Conservation (phyloP, 2,797 vertebrate genomes). For the Catamblyrhynchus diadema region DNA sequence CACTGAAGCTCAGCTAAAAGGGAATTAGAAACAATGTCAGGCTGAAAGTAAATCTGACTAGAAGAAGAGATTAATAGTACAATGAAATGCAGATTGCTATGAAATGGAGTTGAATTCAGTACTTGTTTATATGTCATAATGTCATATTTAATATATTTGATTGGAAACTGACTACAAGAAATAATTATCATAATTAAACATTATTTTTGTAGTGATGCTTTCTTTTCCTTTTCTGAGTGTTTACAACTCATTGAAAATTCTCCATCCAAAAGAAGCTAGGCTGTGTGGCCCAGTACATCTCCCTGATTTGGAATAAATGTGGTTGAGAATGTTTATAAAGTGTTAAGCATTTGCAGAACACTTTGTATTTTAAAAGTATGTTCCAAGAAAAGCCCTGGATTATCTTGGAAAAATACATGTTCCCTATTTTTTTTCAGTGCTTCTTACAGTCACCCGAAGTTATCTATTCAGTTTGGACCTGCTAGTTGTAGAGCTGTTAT, state of each 20-base stretch:
- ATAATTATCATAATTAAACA: not conserved
- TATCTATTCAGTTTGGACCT: not conserved
- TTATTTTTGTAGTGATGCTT: not conserved
- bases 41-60: constrained; percentile 3
- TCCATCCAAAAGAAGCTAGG: not conserved
- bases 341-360: not conserved
- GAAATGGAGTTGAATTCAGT: not conserved
- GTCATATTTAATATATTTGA: not conserved
- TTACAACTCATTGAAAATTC: not conserved
- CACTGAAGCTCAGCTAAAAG: not conserved
- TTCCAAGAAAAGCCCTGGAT: not conserved
- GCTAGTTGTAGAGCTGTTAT: not conserved
- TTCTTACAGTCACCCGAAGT: not conserved
- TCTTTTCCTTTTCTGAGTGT: not conserved
- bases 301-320: not conserved
- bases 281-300: not conserved
- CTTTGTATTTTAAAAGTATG: not conserved
- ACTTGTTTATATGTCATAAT: not conserved
- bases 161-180: not conserved
- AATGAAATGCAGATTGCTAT: not conserved
- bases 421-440: not conserved
- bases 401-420: not conserved
- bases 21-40: constrained; percentile 32
- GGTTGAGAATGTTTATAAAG: constrained; percentile 11
- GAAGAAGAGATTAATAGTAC: not conserved